These are phyloP conservation scores for Corythoichthys haematopterus DNA, from an alignment of 2,113 vertebrate species.

Conservation along the genomic window DNA sequence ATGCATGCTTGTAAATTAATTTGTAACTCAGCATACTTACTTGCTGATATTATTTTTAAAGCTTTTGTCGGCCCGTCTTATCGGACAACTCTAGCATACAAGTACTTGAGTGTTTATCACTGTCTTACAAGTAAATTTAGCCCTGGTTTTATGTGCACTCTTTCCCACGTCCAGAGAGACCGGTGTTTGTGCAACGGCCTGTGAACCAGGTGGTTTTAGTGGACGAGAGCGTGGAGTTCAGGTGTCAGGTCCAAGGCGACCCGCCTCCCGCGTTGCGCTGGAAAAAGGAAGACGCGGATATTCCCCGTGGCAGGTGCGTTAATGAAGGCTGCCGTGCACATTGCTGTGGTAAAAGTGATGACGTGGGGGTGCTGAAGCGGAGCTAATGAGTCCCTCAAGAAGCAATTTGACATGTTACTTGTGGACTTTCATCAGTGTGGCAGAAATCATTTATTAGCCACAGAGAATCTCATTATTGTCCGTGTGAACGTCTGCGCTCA, in stretches of 20 bases:
- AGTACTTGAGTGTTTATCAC: constrained; percentile 9
- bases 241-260: constrained; percentile 91
- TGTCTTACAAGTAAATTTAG: constrained; percentile 25
- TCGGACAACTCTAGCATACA: neutral
- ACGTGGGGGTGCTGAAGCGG: constrained; percentile 20
- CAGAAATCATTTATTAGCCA: constrained; percentile 23
- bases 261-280: constrained; percentile 86
- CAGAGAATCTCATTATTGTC: constrained; percentile 29
- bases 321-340: constrained; percentile 1
- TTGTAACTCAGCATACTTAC: too few species aligned
- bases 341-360: neutral
- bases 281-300: constrained; percentile 88
- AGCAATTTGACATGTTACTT: constrained; percentile 14
- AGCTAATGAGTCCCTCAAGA: constrained; percentile 24
- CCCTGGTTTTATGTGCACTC: constrained; percentile 14
- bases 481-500: constrained; percentile 18
- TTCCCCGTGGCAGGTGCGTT: constrained; percentile 84
- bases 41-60: too few species aligned
- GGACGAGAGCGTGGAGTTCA: constrained; percentile 87
- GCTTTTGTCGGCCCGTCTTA: too few species aligned
- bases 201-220: constrained; percentile 94
- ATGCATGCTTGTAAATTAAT: too few species aligned
- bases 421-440: constrained; percentile 24
- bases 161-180: constrained; percentile 77
- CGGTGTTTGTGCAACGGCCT: constrained; percentile 85